A percentile compares a stretch with the other conserved stretches of the same genome.
Evolutionary conservation across 2,113 vertebrate species (phyloP).

Genomic region (Asarcornis scutulata): DNA sequence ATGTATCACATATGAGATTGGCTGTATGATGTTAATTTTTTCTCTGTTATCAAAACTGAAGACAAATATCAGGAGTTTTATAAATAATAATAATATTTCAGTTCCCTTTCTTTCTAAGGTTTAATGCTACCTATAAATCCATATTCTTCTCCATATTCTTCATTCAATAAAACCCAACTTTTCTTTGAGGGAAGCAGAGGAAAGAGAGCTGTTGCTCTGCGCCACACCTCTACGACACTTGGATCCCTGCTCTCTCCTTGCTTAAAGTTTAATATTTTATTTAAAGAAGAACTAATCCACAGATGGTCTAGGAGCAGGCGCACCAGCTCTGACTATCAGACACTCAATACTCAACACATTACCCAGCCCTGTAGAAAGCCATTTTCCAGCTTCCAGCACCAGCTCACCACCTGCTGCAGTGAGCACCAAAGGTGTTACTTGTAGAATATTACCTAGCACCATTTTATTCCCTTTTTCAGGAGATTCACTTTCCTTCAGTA

Average conservation of each 20-base stretch:
- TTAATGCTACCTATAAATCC: not conserved
- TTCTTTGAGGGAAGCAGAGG: not conserved
- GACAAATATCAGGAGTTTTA: not conserved
- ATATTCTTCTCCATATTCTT: not conserved
- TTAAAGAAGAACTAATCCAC: not conserved
- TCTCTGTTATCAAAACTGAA: not conserved
- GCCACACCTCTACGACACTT: accelerated
- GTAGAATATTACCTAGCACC: not conserved
- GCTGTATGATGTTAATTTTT: not conserved
- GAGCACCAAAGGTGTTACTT: not conserved
- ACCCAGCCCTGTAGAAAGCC: not conserved
- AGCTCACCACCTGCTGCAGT: not conserved
- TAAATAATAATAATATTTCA: not conserved
- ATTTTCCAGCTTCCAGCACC: not conserved
- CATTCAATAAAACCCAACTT: not conserved
- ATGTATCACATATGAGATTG: accelerated
- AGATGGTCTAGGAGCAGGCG: not conserved
- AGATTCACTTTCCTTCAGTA: not conserved
- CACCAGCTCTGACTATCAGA: not conserved
- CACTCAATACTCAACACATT: accelerated
- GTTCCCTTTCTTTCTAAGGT: not conserved
- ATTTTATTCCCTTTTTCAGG: not conserved
- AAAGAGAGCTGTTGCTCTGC: not conserved
- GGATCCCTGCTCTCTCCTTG: not conserved
- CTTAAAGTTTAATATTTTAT: not conserved